phyloP scores from a whole-genome alignment of 1,140 invertebrate genomes.

The Holotrichia oblita region DNA sequence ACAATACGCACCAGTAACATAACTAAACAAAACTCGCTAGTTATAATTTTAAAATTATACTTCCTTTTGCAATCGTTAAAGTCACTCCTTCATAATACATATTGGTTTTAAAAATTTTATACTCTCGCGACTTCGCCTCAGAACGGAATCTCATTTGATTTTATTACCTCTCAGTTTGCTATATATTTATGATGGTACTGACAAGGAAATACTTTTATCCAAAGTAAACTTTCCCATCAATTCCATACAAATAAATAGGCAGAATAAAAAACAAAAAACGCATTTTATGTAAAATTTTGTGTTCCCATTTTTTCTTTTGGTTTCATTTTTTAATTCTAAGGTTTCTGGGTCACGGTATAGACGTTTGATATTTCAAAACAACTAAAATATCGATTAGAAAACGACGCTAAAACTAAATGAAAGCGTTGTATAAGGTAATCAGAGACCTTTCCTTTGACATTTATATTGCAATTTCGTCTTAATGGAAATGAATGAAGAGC shows the following conservation, averaged over 20 bases:
- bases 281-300: constrained; percentile 12
- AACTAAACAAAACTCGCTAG: too few species aligned
- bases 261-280: constrained; percentile 34
- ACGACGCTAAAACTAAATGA: background rate
- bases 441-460: constrained; percentile 33
- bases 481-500: constrained; percentile 19
- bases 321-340: background rate
- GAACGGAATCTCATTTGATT: constrained; percentile 7
- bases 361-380: constrained; percentile 22
- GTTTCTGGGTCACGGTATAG: background rate
- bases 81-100: background rate
- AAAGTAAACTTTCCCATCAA: constrained; percentile 31
- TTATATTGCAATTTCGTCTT: constrained; percentile 32
- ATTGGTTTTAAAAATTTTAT: constrained; percentile 10
- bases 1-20: too few species aligned
- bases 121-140: background rate
- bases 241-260: constrained; percentile 21
- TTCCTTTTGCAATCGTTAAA: background rate
- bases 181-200: background rate
- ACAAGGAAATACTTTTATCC: constrained; percentile 35
- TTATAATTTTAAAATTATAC: too few species aligned
- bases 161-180: constrained; percentile 14
- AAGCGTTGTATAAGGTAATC: constrained; percentile 15
- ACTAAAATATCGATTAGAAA: constrained; percentile 14
- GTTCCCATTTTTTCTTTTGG: background rate